phyloP scores from a whole-genome alignment of 30 jellyfish, hydroid and myxozoan species.

The Aurelia sp. region DNA sequence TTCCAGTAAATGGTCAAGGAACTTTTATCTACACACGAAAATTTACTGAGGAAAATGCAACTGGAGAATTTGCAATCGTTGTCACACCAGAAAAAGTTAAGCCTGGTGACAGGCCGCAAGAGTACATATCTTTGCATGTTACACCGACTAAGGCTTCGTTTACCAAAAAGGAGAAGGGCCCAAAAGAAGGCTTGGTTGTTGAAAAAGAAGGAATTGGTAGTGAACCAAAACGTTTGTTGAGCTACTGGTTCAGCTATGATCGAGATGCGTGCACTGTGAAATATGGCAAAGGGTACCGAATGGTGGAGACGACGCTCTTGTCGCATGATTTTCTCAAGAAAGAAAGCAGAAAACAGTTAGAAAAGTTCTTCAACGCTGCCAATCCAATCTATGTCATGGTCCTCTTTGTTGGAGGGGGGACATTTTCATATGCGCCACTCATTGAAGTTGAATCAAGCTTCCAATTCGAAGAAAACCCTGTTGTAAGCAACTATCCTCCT shows the following conservation, averaged over 20 bases:
- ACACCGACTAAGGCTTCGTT: not conserved
- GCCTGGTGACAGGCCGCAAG: not conserved
- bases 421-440: not conserved
- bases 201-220: not conserved
- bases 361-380: constrained; percentile 12
- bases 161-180: not conserved
- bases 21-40: constrained; percentile 9
- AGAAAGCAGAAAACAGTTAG: constrained; percentile 1
- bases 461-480: constrained; percentile 16
- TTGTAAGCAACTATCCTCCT: constrained; percentile 15
- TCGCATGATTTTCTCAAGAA: constrained; percentile 4
- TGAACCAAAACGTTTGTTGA: not conserved
- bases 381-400: constrained; percentile 3
- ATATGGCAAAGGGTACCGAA: constrained; percentile 20
- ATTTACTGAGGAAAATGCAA: not conserved
- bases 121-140: not conserved
- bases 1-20: constrained; percentile 28
- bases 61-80: constrained; percentile 1
- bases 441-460: not conserved
- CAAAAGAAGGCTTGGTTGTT: not conserved
- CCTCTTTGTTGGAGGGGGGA: not conserved
- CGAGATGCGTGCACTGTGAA: constrained; percentile 35
- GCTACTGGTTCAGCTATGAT: constrained; percentile 53
- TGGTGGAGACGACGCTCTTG: constrained; percentile 28
- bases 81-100: constrained; percentile 1